These are phyloP conservation scores for Diadegma fenestrale DNA, from an alignment of 2,888 invertebrate species.

Conservation along the genomic window DNA sequence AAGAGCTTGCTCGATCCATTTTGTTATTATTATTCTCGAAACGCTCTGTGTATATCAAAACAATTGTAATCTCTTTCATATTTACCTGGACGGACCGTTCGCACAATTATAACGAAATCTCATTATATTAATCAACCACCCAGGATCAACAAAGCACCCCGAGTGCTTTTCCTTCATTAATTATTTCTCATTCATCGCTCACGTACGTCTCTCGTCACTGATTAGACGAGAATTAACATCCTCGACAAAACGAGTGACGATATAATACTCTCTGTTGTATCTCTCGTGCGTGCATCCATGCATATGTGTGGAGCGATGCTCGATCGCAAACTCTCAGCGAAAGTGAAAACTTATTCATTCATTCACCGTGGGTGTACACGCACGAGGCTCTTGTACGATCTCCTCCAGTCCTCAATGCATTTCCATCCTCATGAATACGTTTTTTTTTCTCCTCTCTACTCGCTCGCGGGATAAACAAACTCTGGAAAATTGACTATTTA, in stretches of 20 bases:
- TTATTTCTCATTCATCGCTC: conserved; percentile 51
- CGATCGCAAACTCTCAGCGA: conserved; percentile 55
- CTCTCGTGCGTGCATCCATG: neutral
- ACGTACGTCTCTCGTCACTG: neutral
- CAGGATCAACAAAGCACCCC: neutral
- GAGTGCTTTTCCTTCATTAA: conserved; percentile 49
- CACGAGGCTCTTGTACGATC: conserved; percentile 34
- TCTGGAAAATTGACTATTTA: neutral
- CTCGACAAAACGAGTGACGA: conserved; percentile 47
- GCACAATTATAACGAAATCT: conserved; percentile 52
- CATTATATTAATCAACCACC: conserved; percentile 30
- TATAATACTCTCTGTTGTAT: neutral
- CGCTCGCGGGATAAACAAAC: neutral
- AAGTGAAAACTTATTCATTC: conserved; percentile 66
- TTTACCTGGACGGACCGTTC: neutral
- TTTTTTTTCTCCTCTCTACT: neutral
- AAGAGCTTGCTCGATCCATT: neutral
- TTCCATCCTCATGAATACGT: conserved; percentile 22
- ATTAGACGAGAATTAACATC: conserved; percentile 37
- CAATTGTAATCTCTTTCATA: neutral
- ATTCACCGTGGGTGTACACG: conserved; percentile 65
- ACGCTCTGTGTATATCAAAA: neutral
- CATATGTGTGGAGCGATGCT: conserved; percentile 6
- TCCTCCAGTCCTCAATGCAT: conserved; percentile 42
- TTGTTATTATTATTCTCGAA: neutral